Conservation (phyloP, 2,113 vertebrate genomes). For the Smithornis capensis region DNA sequence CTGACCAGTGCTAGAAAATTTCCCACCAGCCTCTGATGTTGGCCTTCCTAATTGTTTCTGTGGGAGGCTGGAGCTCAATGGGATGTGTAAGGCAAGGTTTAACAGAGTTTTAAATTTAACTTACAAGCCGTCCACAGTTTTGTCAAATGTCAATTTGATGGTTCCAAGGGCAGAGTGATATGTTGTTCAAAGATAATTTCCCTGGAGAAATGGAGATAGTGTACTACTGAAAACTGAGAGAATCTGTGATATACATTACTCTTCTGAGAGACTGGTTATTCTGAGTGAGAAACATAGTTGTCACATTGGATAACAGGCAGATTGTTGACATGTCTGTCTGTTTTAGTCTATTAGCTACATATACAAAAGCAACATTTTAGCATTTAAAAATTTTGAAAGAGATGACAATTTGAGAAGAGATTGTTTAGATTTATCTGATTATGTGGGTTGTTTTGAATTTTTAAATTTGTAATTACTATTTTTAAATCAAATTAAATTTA, state of each 20-base stretch:
- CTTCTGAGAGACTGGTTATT: conserved; percentile 64
- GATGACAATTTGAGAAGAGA: background rate
- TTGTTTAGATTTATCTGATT: background rate
- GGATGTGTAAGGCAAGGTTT: conserved; percentile 67
- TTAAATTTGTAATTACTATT: background rate
- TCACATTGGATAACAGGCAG: conserved; percentile 56
- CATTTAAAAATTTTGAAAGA: background rate
- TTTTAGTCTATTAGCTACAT: conserved; percentile 1
- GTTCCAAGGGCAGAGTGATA: conserved; percentile 74
- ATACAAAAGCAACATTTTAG: background rate
- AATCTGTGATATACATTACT: conserved; percentile 58
- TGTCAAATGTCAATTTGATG: conserved; percentile 78
- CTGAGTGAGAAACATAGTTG: conserved; percentile 56
- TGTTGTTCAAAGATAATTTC: conserved; percentile 77
- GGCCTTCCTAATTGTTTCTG: conserved; percentile 10
- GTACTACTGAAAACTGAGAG: conserved; percentile 65
- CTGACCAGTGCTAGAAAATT: background rate
- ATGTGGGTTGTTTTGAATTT: background rate
- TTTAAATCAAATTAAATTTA: no score
- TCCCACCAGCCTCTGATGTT: background rate
- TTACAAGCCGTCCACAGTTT: conserved; percentile 66
- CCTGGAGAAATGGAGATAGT: conserved; percentile 69
- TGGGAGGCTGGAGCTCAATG: conserved; percentile 37
- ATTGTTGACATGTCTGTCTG: conserved; percentile 55
- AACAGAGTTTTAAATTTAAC: conserved; percentile 77